Conservation (phyloP, 2,888 invertebrate genomes). For the Sminthurinus aureus region DNA sequence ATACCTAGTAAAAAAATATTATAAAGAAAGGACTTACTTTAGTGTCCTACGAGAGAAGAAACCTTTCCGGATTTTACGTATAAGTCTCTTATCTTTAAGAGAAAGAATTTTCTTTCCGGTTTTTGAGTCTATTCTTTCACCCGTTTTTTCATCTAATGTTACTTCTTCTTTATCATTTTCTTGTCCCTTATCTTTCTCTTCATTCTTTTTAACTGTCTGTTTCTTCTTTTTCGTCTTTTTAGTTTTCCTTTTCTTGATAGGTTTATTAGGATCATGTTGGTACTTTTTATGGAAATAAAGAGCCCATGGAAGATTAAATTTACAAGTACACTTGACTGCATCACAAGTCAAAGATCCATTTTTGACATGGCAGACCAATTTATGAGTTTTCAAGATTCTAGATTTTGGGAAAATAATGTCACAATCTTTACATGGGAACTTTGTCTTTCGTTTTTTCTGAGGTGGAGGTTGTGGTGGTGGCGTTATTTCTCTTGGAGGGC, state of each 20-base stretch:
- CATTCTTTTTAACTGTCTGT: neutral
- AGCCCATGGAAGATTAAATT: constrained; percentile 23
- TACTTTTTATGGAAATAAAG: constrained; percentile 27
- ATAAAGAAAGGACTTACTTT: constrained; percentile 11
- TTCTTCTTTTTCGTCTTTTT: neutral
- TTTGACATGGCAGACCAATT: constrained; percentile 24
- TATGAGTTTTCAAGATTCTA: constrained; percentile 20
- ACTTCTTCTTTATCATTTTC: too few relatives aligned
- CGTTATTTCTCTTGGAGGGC: neutral
- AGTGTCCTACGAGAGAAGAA: constrained; percentile 36
- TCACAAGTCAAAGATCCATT: constrained; percentile 24
- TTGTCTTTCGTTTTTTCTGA: constrained; percentile 28
- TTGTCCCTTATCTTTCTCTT: constrained; percentile 13
- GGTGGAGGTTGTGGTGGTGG: neutral
- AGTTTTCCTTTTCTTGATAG: constrained; percentile 1
- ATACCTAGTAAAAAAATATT: neutral
- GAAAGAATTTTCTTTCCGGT: too few relatives aligned
- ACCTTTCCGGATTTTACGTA: constrained; percentile 25
- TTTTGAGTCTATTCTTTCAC: too few relatives aligned
- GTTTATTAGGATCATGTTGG: constrained; percentile 15
- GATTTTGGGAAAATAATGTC: constrained; percentile 24
- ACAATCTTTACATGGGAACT: constrained; percentile 37
- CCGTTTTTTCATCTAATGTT: too few relatives aligned
- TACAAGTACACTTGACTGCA: constrained; percentile 20
- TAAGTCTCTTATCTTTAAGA: constrained; percentile 5